These are phyloP conservation scores for Athalia rosae DNA, from an alignment of 2,888 invertebrate genomes.

Conservation along the genomic window DNA sequence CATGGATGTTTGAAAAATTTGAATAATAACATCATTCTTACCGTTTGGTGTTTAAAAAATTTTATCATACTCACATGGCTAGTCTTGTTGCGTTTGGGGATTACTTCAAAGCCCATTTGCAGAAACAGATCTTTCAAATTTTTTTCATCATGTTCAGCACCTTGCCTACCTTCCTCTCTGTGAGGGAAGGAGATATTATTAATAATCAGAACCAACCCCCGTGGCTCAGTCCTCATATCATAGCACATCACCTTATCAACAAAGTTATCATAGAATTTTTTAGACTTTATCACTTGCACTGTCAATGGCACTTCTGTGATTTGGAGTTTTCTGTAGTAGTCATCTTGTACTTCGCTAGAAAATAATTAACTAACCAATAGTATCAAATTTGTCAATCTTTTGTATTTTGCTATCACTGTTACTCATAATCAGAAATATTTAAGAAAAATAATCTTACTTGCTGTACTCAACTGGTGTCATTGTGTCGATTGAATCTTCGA, in stretches of 20 bases:
- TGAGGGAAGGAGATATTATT: constrained; percentile 60
- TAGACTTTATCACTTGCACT: constrained; percentile 63
- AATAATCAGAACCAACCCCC: constrained; percentile 68
- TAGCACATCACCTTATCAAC: constrained; percentile 58
- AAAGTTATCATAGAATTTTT: constrained; percentile 59
- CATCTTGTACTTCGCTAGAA: neutral
- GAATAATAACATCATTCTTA: neutral
- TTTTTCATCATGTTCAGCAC: constrained; percentile 61
- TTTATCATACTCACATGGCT: constrained; percentile 57
- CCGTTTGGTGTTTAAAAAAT: neutral
- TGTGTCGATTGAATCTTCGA: constrained; percentile 31
- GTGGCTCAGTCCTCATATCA: constrained; percentile 67
- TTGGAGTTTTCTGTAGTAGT: constrained; percentile 53
- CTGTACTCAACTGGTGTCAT: constrained; percentile 31
- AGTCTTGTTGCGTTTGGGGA: constrained; percentile 56
- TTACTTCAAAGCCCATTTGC: constrained; percentile 68
- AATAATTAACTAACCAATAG: no score
- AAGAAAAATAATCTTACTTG: constrained; percentile 2
- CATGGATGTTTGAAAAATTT: no score
- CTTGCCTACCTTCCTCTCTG: constrained; percentile 51
- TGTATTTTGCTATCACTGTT: neutral
- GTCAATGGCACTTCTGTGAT: constrained; percentile 54
- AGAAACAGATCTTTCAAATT: constrained; percentile 64
- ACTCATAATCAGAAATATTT: neutral
- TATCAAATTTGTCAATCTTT: no score